These are phyloP conservation scores for Idaea dimidiata DNA, from an alignment of 2,888 invertebrate genomes.

Conservation along the genomic window DNA sequence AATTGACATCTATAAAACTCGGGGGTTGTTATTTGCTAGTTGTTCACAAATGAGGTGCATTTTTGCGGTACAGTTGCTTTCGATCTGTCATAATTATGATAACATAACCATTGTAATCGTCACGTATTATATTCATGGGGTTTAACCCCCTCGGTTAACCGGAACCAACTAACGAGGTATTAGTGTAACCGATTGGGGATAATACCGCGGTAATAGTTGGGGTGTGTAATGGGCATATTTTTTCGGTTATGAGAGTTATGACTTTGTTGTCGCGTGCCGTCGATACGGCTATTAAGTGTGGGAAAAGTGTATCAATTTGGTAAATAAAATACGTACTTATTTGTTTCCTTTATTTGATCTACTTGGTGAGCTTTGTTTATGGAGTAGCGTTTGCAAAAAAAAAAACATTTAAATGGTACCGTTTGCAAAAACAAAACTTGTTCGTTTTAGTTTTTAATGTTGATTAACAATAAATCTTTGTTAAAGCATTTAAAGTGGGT, in stretches of 20 bases:
- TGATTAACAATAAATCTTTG: not conserved
- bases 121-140: slow-evolving; percentile 1
- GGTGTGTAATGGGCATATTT: slow-evolving; percentile 46
- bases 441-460: not conserved
- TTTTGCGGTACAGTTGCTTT: not conserved
- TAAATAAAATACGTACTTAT: not conserved
- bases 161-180: slow-evolving; percentile 76
- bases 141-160: slow-evolving; percentile 41
- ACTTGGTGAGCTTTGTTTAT: not conserved
- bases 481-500: not conserved
- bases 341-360: not conserved
- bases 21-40: not conserved
- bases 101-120: slow-evolving; percentile 5
- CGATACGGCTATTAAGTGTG: slow-evolving; percentile 19
- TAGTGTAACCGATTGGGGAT: slow-evolving; percentile 77
- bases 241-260: slow-evolving; percentile 45
- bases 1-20: not conserved
- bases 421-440: not conserved
- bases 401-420: not conserved
- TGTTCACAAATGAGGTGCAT: not conserved
- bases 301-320: slow-evolving; percentile 10
- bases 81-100: slow-evolving; percentile 2
- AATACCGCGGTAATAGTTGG: slow-evolving; percentile 70
- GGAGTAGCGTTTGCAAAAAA: not conserved
- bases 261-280: slow-evolving; percentile 29